Base-by-base conservation (phyloP, 2,888 invertebrate species). In the Dysmachus trigonus region DNA sequence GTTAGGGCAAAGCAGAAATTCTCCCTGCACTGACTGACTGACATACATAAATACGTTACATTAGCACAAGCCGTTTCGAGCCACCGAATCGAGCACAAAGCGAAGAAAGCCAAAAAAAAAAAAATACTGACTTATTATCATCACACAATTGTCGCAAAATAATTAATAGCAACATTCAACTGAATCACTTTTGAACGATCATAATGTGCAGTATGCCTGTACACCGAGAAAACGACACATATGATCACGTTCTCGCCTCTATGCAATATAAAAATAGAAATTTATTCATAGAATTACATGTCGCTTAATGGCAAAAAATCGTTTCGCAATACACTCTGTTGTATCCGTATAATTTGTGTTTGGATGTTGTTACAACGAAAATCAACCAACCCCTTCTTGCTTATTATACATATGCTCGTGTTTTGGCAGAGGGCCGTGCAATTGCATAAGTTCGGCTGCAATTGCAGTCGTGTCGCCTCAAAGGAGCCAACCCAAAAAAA, bases 291-390 rank as follows among this genome's bases (percentile, higher is more conserved):
- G 83, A 83, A 83, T 83, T 83, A 83, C 83, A 83, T 72, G 83
- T 83, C 83, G 72, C 30, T 72, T 72, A 76, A 30, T 35, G 76
- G 76, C 22, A 86, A 76, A 73, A 51, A 76, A 76, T 76, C 51
- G 81, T 85, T 81, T 85, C 62, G 85, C 87, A 87, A 85, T 85
- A 83, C 85, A 87, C 85, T 87, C n/a, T 83, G 35, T 35, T 62
- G 72, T 77, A n/a, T n/a, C n/a, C 62, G 83, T 83, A 27, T n/a
- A 73, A 30, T 51, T n/a, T 77, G 22, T 72, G 30, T 27, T 2
- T 72, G 72, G n/a, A 3, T 47, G 18, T n/a, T 47, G 47, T 73
- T 8, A 15, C 73, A 33, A 73, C 33, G 18, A 47, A 22, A n/a
- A n/a, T n/a, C n/a, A n/a, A n/a, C n/a, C 31, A 31, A 31, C 31